Conservation (phyloP, 2,888 invertebrate genomes). For the Leptopilina myrica region DNA sequence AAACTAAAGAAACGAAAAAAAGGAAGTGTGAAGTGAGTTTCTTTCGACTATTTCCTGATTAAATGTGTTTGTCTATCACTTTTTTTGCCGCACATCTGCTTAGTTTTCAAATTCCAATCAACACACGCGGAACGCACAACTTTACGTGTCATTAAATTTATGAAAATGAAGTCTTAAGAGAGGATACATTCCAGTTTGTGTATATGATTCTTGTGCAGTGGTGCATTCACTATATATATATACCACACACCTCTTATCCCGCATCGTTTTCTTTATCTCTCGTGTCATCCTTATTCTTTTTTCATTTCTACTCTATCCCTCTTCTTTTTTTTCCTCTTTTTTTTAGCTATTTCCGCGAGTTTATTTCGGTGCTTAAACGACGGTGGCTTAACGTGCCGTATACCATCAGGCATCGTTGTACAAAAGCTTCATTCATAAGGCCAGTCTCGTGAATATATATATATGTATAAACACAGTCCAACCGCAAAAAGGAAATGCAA, state of each 20-base stretch:
- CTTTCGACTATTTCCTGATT: too few relatives aligned
- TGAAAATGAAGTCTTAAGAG: too few relatives aligned
- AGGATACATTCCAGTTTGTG: too few relatives aligned
- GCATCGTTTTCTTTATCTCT: constrained; percentile 48
- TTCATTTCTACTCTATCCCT: constrained; percentile 21
- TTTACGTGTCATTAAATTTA: too few relatives aligned
- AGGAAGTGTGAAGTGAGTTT: too few relatives aligned
- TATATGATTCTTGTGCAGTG: constrained; percentile 4
- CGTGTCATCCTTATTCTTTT: constrained; percentile 48
- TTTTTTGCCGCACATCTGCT: too few relatives aligned
- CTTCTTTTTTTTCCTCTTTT: constrained; percentile 35
- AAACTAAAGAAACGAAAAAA: too few relatives aligned
- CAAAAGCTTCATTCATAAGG: constrained; percentile 68
- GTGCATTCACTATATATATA: not conserved
- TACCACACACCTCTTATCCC: constrained; percentile 24
- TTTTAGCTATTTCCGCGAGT: constrained; percentile 51
- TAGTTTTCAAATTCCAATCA: too few relatives aligned
- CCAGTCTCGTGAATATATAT: constrained; percentile 50
- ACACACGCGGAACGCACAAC: too few relatives aligned
- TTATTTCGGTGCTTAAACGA: constrained; percentile 65
- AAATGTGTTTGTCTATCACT: too few relatives aligned
- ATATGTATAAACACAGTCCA: constrained; percentile 39
- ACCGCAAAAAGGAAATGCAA: constrained; percentile 42
- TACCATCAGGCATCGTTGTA: constrained; percentile 46
- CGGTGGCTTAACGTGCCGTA: constrained; percentile 51